Conservation (phyloP, 2,888 invertebrate genomes). For the Drosophila lacicola region DNA sequence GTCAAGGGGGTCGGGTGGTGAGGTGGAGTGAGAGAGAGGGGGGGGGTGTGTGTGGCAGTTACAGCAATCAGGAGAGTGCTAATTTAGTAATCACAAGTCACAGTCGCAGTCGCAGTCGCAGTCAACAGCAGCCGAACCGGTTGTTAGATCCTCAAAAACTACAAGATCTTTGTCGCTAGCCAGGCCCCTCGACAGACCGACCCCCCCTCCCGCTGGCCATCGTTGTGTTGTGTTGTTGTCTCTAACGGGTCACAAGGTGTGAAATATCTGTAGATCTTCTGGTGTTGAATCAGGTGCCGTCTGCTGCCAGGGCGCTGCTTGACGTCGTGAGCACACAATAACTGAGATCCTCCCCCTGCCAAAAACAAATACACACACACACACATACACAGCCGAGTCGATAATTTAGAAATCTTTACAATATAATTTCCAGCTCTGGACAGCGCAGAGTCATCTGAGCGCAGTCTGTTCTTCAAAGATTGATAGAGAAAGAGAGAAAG, state of each 20-base stretch:
- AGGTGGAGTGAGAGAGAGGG: constrained; percentile 1
- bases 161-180: constrained; percentile 29
- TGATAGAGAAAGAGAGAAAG: background rate
- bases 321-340: constrained; percentile 71
- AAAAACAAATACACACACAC: constrained; percentile 6
- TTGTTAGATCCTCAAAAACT: constrained; percentile 53
- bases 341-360: constrained; percentile 63
- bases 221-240: constrained; percentile 23
- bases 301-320: constrained; percentile 51
- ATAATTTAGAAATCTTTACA: constrained; percentile 74
- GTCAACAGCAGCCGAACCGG: constrained; percentile 37
- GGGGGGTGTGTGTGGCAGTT: background rate
- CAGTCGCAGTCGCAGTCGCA: constrained; percentile 11
- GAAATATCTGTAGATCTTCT: constrained; percentile 54
- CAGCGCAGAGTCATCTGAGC: background rate
- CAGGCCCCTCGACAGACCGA: constrained; percentile 20
- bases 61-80: constrained; percentile 71
- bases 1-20: constrained; percentile 12
- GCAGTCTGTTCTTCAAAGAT: constrained; percentile 6
- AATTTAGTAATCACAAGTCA: constrained; percentile 75
- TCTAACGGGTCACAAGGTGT: constrained; percentile 72
- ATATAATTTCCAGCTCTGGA: constrained; percentile 16
- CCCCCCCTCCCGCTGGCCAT: background rate
- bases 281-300: constrained; percentile 70
- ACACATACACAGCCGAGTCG: constrained; percentile 16